Evolutionary conservation across 2,888 invertebrate genomes (phyloP).

Genomic region (Temnothorax rugatulus): DNA sequence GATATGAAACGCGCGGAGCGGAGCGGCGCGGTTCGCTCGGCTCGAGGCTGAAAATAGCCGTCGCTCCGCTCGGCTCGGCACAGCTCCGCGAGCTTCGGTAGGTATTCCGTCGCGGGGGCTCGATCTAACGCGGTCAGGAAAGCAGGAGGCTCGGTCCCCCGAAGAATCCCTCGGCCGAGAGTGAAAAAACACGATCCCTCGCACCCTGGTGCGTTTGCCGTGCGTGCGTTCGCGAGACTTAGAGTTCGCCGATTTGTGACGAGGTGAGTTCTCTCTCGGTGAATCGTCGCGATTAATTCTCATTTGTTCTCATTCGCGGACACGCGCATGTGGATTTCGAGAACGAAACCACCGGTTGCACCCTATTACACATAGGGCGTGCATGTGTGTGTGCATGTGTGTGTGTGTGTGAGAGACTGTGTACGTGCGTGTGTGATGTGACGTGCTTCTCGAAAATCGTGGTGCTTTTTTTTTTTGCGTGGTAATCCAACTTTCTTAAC

Average conservation of each 20-base stretch:
- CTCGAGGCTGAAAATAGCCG: slow-evolving; percentile 75
- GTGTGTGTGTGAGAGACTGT: slow-evolving; percentile 2
- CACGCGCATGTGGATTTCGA: not conserved
- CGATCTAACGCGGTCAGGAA: slow-evolving; percentile 50
- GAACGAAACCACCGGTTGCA: slow-evolving; percentile 53
- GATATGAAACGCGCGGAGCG: slow-evolving; percentile 40
- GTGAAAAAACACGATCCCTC: slow-evolving; percentile 7
- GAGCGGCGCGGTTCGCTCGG: slow-evolving; percentile 66
- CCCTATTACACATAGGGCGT: slow-evolving; percentile 28
- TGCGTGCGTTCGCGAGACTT: slow-evolving; percentile 30
- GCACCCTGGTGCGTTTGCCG: slow-evolving; percentile 25
- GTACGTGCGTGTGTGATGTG: slow-evolving; percentile 28
- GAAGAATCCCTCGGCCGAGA: slow-evolving; percentile 63
- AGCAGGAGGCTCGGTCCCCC: slow-evolving; percentile 62
- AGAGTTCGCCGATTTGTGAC: slow-evolving; percentile 17
- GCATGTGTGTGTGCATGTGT: slow-evolving; percentile 39
- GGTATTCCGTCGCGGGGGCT: slow-evolving; percentile 78
- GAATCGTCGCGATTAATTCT: slow-evolving; percentile 30
- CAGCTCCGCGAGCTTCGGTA: slow-evolving; percentile 79
- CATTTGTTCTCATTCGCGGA: not conserved
- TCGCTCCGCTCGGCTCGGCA: slow-evolving; percentile 74
- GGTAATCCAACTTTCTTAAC: slow-evolving; percentile 36
- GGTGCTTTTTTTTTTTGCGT: not conserved
- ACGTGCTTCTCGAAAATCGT: slow-evolving; percentile 46
- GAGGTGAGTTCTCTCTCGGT: slow-evolving; percentile 52